phyloP scores from a whole-genome alignment of 2,888 invertebrate genomes.

The Noctua janthina region DNA sequence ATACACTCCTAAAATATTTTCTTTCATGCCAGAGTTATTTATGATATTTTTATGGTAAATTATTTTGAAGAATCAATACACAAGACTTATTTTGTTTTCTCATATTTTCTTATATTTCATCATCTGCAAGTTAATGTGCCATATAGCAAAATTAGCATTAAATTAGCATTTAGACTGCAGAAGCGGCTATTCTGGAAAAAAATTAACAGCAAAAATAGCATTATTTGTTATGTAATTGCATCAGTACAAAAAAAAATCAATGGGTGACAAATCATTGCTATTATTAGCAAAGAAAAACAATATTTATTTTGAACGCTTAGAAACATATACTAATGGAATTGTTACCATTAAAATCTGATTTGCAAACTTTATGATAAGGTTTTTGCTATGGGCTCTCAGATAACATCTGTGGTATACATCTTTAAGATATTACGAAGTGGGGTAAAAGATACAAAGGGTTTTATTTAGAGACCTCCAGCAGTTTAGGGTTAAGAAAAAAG shows the following conservation, averaged over 20 bases:
- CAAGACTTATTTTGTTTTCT: not conserved
- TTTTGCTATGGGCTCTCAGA: slow-evolving; percentile 35
- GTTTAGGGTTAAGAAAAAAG: slow-evolving; percentile 25
- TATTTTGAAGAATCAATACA: slow-evolving; percentile 8
- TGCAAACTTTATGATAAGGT: slow-evolving; percentile 50
- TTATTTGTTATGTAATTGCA: not conserved
- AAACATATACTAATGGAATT: not conserved
- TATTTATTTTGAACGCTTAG: too few species aligned
- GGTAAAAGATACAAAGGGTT: slow-evolving; percentile 43
- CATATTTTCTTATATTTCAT: not conserved
- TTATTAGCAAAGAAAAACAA: not conserved
- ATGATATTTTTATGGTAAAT: slow-evolving; percentile 12
- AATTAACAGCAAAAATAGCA: not conserved
- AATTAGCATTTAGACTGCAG: not conserved
- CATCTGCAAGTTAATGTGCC: not conserved
- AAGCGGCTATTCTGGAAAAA: not conserved
- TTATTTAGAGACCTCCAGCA: slow-evolving; percentile 45
- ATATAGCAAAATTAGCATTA: too few species aligned
- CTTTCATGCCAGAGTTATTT: slow-evolving; percentile 35
- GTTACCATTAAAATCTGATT: slow-evolving; percentile 27
- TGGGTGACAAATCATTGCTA: not conserved
- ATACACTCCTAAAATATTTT: slow-evolving; percentile 24
- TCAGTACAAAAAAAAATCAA: not conserved
- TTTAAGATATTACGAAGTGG: slow-evolving; percentile 49
- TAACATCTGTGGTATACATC: slow-evolving; percentile 53